Conservation (phyloP, 2,888 invertebrate species). For the Balanococcus diminutus region DNA sequence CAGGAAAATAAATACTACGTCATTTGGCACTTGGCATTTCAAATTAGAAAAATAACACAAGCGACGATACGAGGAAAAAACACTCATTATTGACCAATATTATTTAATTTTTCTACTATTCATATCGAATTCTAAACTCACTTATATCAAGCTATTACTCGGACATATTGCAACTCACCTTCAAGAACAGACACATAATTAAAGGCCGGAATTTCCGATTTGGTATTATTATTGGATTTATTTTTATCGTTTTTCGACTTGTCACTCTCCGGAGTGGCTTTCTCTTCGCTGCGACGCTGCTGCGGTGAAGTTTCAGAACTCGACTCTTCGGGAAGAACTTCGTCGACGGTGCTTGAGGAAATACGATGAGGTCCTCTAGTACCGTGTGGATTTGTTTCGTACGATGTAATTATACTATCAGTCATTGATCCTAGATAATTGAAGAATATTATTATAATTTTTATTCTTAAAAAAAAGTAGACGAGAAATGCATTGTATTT, state of each 20-base stretch:
- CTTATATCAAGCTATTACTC: background rate
- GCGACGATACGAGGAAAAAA: background rate
- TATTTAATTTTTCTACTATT: background rate
- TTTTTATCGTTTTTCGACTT: slow-evolving; percentile 14
- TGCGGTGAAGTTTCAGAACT: slow-evolving; percentile 40
- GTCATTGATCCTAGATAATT: slow-evolving; percentile 65
- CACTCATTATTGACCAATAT: background rate
- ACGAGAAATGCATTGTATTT: background rate
- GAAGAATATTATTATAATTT: background rate
- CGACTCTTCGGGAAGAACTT: slow-evolving; percentile 48
- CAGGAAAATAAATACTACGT: too few species aligned
- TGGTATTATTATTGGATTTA: background rate
- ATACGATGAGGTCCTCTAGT: slow-evolving; percentile 46
- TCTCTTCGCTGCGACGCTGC: slow-evolving; percentile 45
- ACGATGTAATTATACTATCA: slow-evolving; percentile 69
- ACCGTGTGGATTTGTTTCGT: slow-evolving; percentile 61
- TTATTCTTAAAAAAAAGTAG: background rate
- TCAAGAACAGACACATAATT: background rate
- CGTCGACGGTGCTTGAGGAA: slow-evolving; percentile 47
- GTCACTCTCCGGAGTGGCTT: background rate
- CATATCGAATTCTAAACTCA: background rate
- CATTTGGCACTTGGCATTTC: background rate
- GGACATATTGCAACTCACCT: background rate
- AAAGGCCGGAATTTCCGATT: background rate
- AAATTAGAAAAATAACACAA: background rate